phyloP scores from a whole-genome alignment of 2,888 invertebrate genomes.

The Erpobdella octoculata region DNA sequence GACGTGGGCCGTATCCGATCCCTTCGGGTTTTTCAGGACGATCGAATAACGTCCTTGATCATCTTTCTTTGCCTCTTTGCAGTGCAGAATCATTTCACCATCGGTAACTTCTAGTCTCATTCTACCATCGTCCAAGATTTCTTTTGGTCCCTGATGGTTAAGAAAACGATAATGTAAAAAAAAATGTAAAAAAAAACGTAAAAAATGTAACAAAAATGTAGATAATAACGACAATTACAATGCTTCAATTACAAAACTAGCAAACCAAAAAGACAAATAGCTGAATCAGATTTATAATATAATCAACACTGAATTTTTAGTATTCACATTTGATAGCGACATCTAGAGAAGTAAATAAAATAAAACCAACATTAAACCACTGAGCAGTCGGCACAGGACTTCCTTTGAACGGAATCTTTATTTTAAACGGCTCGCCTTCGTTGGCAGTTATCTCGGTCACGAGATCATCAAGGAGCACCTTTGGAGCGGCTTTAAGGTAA shows the following conservation, averaged over 20 bases:
- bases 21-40: slow-evolving; percentile 77
- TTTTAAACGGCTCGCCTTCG: slow-evolving; percentile 88
- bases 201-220: neutral
- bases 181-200: neutral
- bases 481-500: slow-evolving; percentile 65
- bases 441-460: slow-evolving; percentile 79
- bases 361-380: slow-evolving; percentile 68
- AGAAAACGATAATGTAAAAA: neutral
- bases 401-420: slow-evolving; percentile 86
- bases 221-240: neutral
- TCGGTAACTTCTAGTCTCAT: slow-evolving; percentile 62
- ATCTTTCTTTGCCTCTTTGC: slow-evolving; percentile 73
- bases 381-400: slow-evolving; percentile 65
- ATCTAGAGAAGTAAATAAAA: neutral
- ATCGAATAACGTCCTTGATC: slow-evolving; percentile 91
- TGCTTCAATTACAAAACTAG: neutral
- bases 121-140: slow-evolving; percentile 66
- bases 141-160: slow-evolving; percentile 77
- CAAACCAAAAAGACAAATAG: neutral
- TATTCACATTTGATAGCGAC: neutral
- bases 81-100: slow-evolving; percentile 44
- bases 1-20: slow-evolving; percentile 82
- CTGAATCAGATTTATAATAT: neutral
- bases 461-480: slow-evolving; percentile 73
- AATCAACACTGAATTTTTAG: too few relatives aligned